Conservation (phyloP, 2,888 invertebrate species). For the Eupeodes luniger region DNA sequence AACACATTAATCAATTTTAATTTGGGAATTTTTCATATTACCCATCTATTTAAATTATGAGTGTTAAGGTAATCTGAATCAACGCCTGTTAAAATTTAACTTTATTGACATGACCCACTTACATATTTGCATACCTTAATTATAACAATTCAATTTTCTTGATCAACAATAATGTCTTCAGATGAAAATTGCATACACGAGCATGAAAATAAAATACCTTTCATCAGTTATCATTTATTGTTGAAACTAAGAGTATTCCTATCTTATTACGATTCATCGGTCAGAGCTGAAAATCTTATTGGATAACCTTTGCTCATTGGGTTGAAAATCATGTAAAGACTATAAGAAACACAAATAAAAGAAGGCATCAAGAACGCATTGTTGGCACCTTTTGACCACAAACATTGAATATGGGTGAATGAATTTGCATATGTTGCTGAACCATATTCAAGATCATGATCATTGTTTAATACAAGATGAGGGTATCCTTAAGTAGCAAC, state of each 20-base stretch:
- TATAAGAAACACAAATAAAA: slow-evolving; percentile 1
- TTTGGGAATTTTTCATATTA: background rate
- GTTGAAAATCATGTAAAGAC: slow-evolving; percentile 62
- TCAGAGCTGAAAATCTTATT: slow-evolving; percentile 55
- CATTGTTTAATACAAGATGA: slow-evolving; percentile 51
- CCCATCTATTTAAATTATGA: background rate
- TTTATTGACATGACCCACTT: background rate
- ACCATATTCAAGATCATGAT: slow-evolving; percentile 11
- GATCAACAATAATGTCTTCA: background rate
- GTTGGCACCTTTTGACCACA: slow-evolving; percentile 56
- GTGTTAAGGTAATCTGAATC: background rate
- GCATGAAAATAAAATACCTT: slow-evolving; percentile 36
- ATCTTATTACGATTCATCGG: slow-evolving; percentile 62
- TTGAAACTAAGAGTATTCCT: slow-evolving; percentile 17
- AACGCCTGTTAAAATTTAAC: background rate
- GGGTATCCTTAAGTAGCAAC: slow-evolving; percentile 49
- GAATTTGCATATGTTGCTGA: slow-evolving; percentile 64
- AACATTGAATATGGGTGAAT: slow-evolving; percentile 60
- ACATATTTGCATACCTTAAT: background rate
- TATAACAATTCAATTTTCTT: background rate
- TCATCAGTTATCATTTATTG: background rate
- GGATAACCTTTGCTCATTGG: slow-evolving; percentile 40
- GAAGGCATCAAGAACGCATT: background rate
- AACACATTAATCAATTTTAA: background rate
- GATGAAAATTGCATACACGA: slow-evolving; percentile 44